Evolutionary conservation across 2,888 invertebrate genomes (phyloP).

Genomic region (Phyllotreta cruciferae): DNA sequence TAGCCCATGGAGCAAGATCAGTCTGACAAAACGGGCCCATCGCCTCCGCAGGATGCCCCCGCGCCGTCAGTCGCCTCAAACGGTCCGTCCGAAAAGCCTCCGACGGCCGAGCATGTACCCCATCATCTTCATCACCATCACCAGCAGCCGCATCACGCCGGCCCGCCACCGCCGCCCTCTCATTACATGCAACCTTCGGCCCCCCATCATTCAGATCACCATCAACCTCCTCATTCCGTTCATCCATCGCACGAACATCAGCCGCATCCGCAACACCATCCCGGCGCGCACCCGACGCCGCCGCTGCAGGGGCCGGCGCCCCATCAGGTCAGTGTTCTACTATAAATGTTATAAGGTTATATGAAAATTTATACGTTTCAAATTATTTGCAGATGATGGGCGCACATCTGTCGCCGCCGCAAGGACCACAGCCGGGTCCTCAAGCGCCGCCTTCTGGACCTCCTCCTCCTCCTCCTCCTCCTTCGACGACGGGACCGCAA

Average conservation of each 20-base stretch:
- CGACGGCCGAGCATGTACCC: conserved; percentile 39
- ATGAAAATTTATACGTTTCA: background rate
- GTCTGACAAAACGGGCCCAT: conserved; percentile 33
- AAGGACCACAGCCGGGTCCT: conserved; percentile 29
- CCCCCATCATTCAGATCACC: conserved; percentile 36
- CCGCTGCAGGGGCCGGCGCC: conserved; percentile 32
- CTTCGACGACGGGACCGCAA: no score
- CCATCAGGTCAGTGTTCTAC: conserved; percentile 32
- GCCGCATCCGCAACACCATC: conserved; percentile 36
- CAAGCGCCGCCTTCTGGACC: conserved; percentile 37
- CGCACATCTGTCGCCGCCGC: conserved; percentile 36
- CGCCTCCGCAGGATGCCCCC: conserved; percentile 26
- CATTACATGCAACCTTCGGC: conserved; percentile 39
- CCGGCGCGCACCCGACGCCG: conserved; percentile 37
- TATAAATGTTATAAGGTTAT: background rate
- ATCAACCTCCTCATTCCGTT: conserved; percentile 43
- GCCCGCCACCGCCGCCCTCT: conserved; percentile 44
- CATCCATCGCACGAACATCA: conserved; percentile 33
- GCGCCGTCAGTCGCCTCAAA: conserved; percentile 35
- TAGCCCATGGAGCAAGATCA: conserved; percentile 46
- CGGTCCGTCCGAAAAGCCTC: conserved; percentile 38
- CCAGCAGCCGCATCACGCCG: conserved; percentile 26
- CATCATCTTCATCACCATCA: conserved; percentile 41
- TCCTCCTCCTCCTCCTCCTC: conserved; percentile 39
- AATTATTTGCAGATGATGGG: conserved; percentile 28